Conservation (phyloP, 2,113 vertebrate genomes). For the Elephantulus edwardii region DNA sequence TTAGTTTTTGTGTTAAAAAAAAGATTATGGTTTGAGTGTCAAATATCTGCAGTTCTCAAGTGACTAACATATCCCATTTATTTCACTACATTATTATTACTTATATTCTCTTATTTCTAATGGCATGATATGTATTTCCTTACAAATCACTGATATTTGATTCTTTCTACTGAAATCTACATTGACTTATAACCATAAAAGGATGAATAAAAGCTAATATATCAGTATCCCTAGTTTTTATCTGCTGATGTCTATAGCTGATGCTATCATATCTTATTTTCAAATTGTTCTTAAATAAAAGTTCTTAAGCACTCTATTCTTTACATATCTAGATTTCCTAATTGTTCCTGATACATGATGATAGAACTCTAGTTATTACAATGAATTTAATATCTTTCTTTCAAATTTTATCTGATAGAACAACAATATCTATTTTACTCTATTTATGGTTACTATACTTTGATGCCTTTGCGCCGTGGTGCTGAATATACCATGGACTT, state of each 20-base stretch:
- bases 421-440: not conserved
- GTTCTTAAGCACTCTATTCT: not conserved
- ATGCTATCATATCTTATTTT: not conserved
- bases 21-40: not conserved
- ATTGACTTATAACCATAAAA: not conserved
- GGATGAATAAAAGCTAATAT: not conserved
- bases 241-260: not conserved
- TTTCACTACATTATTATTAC: not conserved
- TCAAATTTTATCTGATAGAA: not conserved
- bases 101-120: not conserved
- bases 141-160: not conserved
- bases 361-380: not conserved
- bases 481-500: too few species aligned
- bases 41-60: not conserved
- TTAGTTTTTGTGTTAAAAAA: too few species aligned
- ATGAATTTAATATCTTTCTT: not conserved
- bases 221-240: not conserved
- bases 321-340: not conserved
- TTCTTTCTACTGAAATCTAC: not conserved
- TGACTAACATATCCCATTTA: not conserved
- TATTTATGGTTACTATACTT: not conserved
- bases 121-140: not conserved
- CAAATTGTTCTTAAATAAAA: slow-evolving; percentile 2
- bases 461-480: too few species aligned
- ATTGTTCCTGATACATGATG: not conserved